Base-by-base conservation (phyloP, 2,797 vertebrate genomes). In the Harpagifer antarcticus region DNA sequence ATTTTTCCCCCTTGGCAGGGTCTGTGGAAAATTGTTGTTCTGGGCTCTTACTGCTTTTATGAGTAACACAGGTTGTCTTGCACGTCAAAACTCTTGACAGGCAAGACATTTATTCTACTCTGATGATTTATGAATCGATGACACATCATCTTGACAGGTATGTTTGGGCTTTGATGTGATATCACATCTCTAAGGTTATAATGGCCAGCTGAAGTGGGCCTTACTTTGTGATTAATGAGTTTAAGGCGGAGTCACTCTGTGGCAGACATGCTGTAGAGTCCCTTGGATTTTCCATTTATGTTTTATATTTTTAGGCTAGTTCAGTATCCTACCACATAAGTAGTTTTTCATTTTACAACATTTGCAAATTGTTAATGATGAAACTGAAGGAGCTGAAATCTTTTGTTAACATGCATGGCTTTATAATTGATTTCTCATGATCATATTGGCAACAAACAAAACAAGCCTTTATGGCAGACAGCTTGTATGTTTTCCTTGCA, bases 1-100 rank as follows among this genome's bases (percentile, higher is more conserved):
- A 82, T 89, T 88, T 83, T 73, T 78, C 92, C 91, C 82, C 84
- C 33, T 37, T 91, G 89, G 89, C 81, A 71, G 20, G 17, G 14
- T 43, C 27, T 77, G 66, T 91, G 86, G 90, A 92, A 93, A 88
- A 72, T 70, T 72, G 64, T 13, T 61, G 23, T 72, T 66, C 66
- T 44, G 54, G 55, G 52, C 52, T 70, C 57, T 66, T 42, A 63
- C 52, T 70, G 56, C 54, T 63, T 82, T 60, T 62, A 44, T 72
- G 48, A 64, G 49, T 68, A 43, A 60, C 57, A 52, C 49, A 56
- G 47, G 74, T 79, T 76, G 67, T 67, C 62, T 44, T 52, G 48
- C 52, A 49, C 48, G 62, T 76, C 58, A 77, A 84, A 79, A 57
- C 44, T 42, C 56, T 19, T 64, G 68, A 76, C 57, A 37, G 8